Evolutionary conservation across 1,140 invertebrate species (phyloP), one percentile per base, ranked within the genome.

Genomic region (Heliconius himera): DNA sequence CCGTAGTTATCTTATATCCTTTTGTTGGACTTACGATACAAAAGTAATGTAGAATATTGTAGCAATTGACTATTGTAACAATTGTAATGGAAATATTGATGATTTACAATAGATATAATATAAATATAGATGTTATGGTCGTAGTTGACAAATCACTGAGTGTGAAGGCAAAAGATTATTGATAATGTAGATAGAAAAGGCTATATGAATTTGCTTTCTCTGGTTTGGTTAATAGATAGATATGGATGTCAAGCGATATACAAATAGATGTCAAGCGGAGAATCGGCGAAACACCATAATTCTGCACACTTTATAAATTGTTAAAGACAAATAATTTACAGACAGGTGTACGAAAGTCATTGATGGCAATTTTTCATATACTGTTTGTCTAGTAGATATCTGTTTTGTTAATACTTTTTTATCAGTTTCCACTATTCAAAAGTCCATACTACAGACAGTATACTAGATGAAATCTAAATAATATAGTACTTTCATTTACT

Each of bases 1-100:
- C 73, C 79, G 80, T 84, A 82, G 82, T 85, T 85, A n/a, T n/a
- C n/a, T n/a, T n/a, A 82, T 76, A 80, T 80, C 78, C 26, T 82
- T 82, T 80, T 80, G 76, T 76, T 76, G 56, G 71, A 38, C 51
- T 81, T 72, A 81, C 80, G 80, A 76, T 81, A 81, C 79, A 80
- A 78, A 76, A 22, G 11, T 66, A 66, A 26, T 66, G 60, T 66
- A 13, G 16, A 29, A 66, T 66, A 66, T 66, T 16, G 60, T 66
- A 29, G 26, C 22, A 16, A 66, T 66, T 66, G 9, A 5, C 60
- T 66, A 16, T 66, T 66, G 60, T 29, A 22, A 66, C 26, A 29
- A 13, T 60, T 66, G 11, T 66, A 26, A 66, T 13, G 26, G 60
- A 26, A 66, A 29, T 66, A 29, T 66, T 66, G 26, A 66, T 66